Percentiles rank a stretch among this genome's conserved stretches.
Conservation (phyloP, 1,140 invertebrate species). For the Asobara japonica region DNA sequence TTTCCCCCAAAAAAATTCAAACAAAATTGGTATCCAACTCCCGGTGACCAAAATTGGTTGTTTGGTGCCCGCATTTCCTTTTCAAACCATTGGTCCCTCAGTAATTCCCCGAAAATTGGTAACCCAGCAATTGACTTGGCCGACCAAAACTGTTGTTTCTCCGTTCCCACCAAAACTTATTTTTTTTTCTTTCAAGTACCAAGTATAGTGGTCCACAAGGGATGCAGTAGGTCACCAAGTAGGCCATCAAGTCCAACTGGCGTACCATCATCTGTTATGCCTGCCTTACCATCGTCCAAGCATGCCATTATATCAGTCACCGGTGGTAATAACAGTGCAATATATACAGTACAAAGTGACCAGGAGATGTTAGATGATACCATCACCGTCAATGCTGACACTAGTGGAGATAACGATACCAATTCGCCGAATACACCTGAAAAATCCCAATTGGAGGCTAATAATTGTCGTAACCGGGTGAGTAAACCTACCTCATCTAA, state of each 20-base stretch:
- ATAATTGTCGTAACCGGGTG: slow-evolving; percentile 62
- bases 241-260: slow-evolving; percentile 58
- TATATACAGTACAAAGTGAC: slow-evolving; percentile 47
- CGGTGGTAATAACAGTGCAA: slow-evolving; percentile 46
- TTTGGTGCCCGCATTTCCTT: too few species aligned
- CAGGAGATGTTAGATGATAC: slow-evolving; percentile 64
- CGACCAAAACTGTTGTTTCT: too few species aligned
- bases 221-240: slow-evolving; percentile 53
- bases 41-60: too few species aligned
- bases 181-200: slow-evolving; percentile 57
- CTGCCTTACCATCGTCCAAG: slow-evolving; percentile 59
- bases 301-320: slow-evolving; percentile 50
- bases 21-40: too few species aligned
- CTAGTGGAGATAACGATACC: slow-evolving; percentile 39
- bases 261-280: slow-evolving; percentile 59
- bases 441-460: slow-evolving; percentile 50
- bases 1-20: too few species aligned
- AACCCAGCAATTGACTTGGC: too few species aligned
- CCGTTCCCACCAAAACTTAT: slow-evolving; percentile 10
- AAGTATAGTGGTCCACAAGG: slow-evolving; percentile 64
- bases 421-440: slow-evolving; percentile 47
- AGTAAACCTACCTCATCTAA: too few species aligned
- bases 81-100: too few species aligned
- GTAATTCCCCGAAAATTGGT: too few species aligned
- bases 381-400: slow-evolving; percentile 43